These are phyloP conservation scores for Nibea albiflora DNA, from an alignment of 2,113 vertebrate species.

Conservation along the genomic window DNA sequence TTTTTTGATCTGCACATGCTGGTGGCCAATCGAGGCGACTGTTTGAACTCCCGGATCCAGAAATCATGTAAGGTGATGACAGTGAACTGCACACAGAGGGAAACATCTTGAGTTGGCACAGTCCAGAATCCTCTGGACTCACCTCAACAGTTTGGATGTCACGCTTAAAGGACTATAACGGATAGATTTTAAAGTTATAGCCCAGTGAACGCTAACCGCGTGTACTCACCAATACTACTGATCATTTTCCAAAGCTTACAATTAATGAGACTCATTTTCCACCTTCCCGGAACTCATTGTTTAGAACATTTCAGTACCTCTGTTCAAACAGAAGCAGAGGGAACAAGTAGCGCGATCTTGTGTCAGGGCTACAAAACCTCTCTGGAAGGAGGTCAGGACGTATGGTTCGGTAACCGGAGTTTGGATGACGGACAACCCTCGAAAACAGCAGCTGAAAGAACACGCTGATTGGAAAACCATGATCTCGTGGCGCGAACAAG, in stretches of 20 bases:
- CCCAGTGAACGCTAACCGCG: background rate
- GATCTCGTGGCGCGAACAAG: background rate
- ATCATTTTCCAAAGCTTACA: constrained; percentile 45
- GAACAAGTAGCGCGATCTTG: background rate
- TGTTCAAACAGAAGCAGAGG: background rate
- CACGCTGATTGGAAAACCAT: background rate
- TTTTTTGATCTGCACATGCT: constrained; percentile 1
- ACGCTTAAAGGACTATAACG: constrained; percentile 7
- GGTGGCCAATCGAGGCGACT: background rate
- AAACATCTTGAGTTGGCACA: constrained; percentile 28
- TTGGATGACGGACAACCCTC: background rate
- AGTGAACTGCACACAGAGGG: constrained; percentile 9
- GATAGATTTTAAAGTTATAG: background rate
- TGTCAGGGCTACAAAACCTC: background rate
- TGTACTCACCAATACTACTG: constrained; percentile 21
- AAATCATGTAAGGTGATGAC: constrained; percentile 46
- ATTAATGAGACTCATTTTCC: constrained; percentile 7
- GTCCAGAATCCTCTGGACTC: background rate
- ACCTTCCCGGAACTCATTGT: constrained; percentile 23
- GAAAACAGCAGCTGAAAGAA: background rate
- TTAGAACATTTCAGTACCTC: constrained; percentile 13
- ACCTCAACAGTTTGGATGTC: constrained; percentile 34
- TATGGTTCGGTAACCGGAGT: background rate
- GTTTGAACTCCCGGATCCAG: background rate
- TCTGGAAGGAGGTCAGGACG: background rate